Evolutionary conservation across 2,113 vertebrate species (phyloP).

Genomic region (Paracanthobrama guichenoti): DNA sequence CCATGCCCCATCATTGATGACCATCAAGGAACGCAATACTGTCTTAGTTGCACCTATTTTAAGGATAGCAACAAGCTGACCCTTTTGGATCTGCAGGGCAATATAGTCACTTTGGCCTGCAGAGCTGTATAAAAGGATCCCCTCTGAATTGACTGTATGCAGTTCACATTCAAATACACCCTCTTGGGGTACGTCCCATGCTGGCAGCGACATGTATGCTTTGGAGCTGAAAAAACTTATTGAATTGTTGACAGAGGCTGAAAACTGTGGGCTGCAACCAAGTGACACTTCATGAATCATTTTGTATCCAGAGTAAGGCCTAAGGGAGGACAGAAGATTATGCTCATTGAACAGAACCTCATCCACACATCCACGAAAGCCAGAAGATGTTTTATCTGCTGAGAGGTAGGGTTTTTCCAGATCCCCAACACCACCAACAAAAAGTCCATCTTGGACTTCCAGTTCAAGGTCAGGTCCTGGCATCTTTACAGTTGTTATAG

Average conservation of each 20-base stretch:
- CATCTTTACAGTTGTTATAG: conserved; percentile 65
- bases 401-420: conserved; percentile 72
- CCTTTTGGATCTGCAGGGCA: conserved; percentile 79
- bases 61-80: conserved; percentile 74
- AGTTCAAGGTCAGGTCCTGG: conserved; percentile 74
- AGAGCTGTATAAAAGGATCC: conserved; percentile 81
- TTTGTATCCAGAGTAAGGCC: conserved; percentile 79
- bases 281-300: conserved; percentile 81
- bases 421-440: conserved; percentile 74
- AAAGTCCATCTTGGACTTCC: conserved; percentile 79
- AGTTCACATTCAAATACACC: conserved; percentile 78
- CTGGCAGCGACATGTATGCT: conserved; percentile 80
- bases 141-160: conserved; percentile 71
- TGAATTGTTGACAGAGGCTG: conserved; percentile 79
- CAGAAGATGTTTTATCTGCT: conserved; percentile 33
- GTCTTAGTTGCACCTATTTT: conserved; percentile 69
- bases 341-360: conserved; percentile 80
- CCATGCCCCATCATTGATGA: conserved; percentile 78
- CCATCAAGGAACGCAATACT: conserved; percentile 71
- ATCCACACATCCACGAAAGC: conserved; percentile 84
- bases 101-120: conserved; percentile 77
- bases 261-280: conserved; percentile 86
- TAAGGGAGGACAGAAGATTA: conserved; percentile 79
- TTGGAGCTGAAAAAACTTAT: conserved; percentile 87
- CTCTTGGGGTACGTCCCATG: conserved; percentile 71